Conservation (phyloP, 2,797 vertebrate species). For the Ispidina picta region DNA sequence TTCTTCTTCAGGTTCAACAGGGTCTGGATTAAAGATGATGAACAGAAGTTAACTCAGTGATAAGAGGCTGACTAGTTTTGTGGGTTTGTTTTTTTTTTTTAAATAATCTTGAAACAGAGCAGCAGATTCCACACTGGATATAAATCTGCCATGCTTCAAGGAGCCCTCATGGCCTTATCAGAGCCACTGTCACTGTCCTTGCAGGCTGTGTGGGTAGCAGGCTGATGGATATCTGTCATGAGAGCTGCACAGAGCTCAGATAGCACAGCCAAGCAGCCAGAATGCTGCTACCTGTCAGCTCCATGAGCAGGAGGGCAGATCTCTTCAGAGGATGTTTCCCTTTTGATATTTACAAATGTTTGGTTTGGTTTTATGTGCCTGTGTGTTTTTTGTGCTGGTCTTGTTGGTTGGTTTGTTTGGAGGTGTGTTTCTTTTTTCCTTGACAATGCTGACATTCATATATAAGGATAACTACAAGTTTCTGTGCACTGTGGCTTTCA, state of each 20-base stretch:
- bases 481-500: neutral
- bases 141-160: neutral
- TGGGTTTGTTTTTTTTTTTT: neutral
- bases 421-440: neutral
- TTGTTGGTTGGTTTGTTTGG: too few species aligned
- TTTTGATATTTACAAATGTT: neutral
- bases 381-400: too few species aligned
- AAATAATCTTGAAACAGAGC: neutral
- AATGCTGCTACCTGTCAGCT: neutral
- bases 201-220: neutral
- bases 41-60: neutral
- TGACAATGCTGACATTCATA: neutral
- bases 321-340: neutral
- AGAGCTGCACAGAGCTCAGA: neutral
- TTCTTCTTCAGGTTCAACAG: constrained; percentile 23
- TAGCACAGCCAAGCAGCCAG: neutral
- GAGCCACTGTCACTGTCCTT: neutral
- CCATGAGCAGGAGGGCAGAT: neutral
- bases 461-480: neutral
- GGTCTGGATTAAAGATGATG: constrained; percentile 11
- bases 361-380: too few species aligned
- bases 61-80: neutral
- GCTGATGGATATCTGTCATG: neutral
- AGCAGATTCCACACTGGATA: neutral
- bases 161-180: neutral